Evolutionary conservation across 2,888 invertebrate species (phyloP), one percentile per base, ranked within the genome.

Genomic region (Luperina nickerlii): DNA sequence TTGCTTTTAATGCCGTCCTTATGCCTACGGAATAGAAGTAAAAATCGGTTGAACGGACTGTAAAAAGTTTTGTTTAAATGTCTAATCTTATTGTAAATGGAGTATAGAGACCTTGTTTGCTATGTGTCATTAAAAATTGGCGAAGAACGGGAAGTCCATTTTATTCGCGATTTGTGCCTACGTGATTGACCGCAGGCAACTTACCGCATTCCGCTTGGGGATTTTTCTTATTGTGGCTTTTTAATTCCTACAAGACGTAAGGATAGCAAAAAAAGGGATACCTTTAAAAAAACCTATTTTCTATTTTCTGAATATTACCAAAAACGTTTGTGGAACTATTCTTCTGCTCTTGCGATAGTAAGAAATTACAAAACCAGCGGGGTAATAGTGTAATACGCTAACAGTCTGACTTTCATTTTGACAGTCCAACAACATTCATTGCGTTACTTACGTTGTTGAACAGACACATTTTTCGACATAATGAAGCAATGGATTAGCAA

Each of bases 131-230:
- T 76, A 71, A 60, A 68, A 51, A 71, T 51, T 60, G 57, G 38
- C 13, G 38, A 69, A 7, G 27, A 69, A 38, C 63, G 83, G 79
- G 63, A 77, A 78, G 54, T 7, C 74, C 69, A n/a, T 63, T 76
- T 76, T 71, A 79, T 80, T 78, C 48, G 65, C 57, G 57, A 20
- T 27, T 63, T 51, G 54, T 72, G 85, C 63, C 66, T 87, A 87
- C 87, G 83, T 87, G 81, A 81, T 78, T 48, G 27, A 27, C 54
- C 9, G 74, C 87, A 85, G 79, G 79, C 13, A 78, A 42, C 76
- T 42, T 66, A 32, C 54, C 11, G 60, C 13, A 18, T 51, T 74
- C 54, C 32, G 11, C 1, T 70, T 18, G 7, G 18, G 4, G 0
- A 27, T 69, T 20, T 57, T 68, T 70, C n/a, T n/a, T 51, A 7